Conservation (phyloP, 2,888 invertebrate genomes). For the Pachymerium ferrugineum region DNA sequence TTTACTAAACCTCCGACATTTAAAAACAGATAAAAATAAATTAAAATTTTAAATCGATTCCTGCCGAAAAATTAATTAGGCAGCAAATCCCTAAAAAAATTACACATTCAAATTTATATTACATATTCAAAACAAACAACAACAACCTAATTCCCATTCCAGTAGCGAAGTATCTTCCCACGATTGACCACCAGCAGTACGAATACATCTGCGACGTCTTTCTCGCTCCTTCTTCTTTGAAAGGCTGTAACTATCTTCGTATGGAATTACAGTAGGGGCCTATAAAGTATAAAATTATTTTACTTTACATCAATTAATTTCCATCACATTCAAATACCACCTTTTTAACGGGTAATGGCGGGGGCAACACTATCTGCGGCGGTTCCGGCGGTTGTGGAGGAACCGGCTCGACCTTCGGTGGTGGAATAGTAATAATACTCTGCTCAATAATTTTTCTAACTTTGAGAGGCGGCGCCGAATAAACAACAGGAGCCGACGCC, state of each 20-base stretch:
- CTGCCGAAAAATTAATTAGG: too few relatives aligned
- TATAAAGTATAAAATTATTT: background rate
- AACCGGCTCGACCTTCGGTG: slow-evolving; percentile 30
- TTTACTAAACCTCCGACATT: too few relatives aligned
- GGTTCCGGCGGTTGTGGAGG: background rate
- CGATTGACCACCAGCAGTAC: slow-evolving; percentile 86
- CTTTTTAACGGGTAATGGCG: slow-evolving; percentile 35
- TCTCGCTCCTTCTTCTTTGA: slow-evolving; percentile 48
- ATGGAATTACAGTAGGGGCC: background rate
- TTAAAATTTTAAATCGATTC: too few relatives aligned
- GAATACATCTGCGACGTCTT: slow-evolving; percentile 67
- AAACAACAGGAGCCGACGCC: slow-evolving; percentile 36
- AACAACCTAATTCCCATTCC: slow-evolving; percentile 85
- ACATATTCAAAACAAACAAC: too few relatives aligned
- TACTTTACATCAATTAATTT: background rate
- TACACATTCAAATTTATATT: too few relatives aligned
- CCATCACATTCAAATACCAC: slow-evolving; percentile 34
- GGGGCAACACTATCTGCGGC: background rate
- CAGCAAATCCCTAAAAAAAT: too few relatives aligned
- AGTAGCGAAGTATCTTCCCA: slow-evolving; percentile 93
- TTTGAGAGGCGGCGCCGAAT: slow-evolving; percentile 39
- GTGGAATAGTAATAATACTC: background rate
- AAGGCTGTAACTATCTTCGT: slow-evolving; percentile 5
- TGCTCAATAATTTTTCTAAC: slow-evolving; percentile 16
- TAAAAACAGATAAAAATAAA: too few relatives aligned